These are phyloP conservation scores for Drosophila saltans DNA, from an alignment of 1,140 invertebrate species.

Conservation along the genomic window DNA sequence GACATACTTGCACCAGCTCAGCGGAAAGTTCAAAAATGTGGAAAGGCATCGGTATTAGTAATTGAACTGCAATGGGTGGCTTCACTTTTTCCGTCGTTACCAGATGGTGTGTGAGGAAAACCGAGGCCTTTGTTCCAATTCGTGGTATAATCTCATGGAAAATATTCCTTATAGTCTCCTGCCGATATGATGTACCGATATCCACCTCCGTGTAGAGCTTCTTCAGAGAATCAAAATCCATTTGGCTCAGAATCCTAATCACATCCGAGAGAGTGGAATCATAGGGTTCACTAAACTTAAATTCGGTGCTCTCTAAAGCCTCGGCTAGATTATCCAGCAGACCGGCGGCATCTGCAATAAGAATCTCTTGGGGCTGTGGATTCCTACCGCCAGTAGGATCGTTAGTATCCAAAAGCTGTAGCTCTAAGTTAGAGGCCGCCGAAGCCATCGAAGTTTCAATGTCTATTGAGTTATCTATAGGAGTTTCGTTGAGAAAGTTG, in stretches of 20 bases:
- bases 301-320: constrained; percentile 82
- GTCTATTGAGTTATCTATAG: constrained; percentile 74
- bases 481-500: constrained; percentile 71
- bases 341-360: constrained; percentile 63
- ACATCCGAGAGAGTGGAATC: constrained; percentile 83
- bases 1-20: constrained; percentile 84
- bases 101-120: constrained; percentile 86
- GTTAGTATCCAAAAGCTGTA: constrained; percentile 61
- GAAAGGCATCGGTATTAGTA: constrained; percentile 85
- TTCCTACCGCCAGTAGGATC: constrained; percentile 80
- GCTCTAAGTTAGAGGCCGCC: constrained; percentile 54
- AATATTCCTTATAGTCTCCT: constrained; percentile 88
- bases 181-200: constrained; percentile 86
- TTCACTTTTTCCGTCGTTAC: constrained; percentile 86
- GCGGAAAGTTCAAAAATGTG: constrained; percentile 85
- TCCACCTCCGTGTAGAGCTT: constrained; percentile 85
- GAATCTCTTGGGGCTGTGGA: constrained; percentile 64
- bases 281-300: constrained; percentile 83
- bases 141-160: constrained; percentile 90
- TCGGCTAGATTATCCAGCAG: constrained; percentile 81
- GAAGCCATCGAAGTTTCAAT: constrained; percentile 71
- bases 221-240: constrained; percentile 84
- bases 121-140: constrained; percentile 87
- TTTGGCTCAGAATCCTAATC: constrained; percentile 84
- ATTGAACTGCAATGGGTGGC: constrained; percentile 85